Evolutionary conservation across 2,888 invertebrate species (phyloP).

Genomic region (Lasioglossum villosulum): DNA sequence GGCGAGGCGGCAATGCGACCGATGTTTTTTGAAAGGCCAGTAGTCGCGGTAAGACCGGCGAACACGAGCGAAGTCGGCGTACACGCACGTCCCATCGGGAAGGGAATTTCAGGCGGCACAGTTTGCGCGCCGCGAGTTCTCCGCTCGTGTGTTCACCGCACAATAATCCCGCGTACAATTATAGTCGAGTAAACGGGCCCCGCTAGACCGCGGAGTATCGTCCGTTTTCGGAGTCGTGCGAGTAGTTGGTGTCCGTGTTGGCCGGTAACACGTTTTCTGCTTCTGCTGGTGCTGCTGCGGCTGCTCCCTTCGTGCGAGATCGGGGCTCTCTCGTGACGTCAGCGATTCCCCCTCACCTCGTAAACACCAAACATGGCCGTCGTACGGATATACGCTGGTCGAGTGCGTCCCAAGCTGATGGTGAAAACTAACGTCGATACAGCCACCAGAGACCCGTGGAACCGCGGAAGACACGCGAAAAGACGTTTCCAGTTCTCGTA

Average conservation of each 20-base stretch:
- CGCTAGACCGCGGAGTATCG: slow-evolving; percentile 25
- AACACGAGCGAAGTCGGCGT: slow-evolving; percentile 75
- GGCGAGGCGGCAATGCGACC: slow-evolving; percentile 64
- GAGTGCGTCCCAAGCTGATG: slow-evolving; percentile 71
- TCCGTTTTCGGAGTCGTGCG: slow-evolving; percentile 16
- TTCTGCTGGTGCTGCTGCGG: slow-evolving; percentile 63
- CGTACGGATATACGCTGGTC: slow-evolving; percentile 78
- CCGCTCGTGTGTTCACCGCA: slow-evolving; percentile 44
- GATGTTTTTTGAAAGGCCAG: slow-evolving; percentile 80
- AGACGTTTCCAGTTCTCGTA: slow-evolving; percentile 32
- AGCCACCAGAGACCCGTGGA: slow-evolving; percentile 42
- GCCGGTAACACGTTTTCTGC: slow-evolving; percentile 73
- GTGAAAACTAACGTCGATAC: slow-evolving; percentile 62
- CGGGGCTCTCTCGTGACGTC: slow-evolving; percentile 80
- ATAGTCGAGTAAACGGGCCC: slow-evolving; percentile 16
- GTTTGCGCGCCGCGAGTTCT: slow-evolving; percentile 58
- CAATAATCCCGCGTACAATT: slow-evolving; percentile 45
- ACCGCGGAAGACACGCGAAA: slow-evolving; percentile 46
- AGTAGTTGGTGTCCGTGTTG: slow-evolving; percentile 47
- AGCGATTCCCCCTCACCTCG: slow-evolving; percentile 83
- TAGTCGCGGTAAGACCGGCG: slow-evolving; percentile 76
- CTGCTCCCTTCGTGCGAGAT: slow-evolving; percentile 76
- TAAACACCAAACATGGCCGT: slow-evolving; percentile 85
- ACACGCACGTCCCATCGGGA: slow-evolving; percentile 80
- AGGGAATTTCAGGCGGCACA: slow-evolving; percentile 64